Evolutionary conservation across 2,888 invertebrate genomes (phyloP).

Genomic region (Gastrophysa polygoni): DNA sequence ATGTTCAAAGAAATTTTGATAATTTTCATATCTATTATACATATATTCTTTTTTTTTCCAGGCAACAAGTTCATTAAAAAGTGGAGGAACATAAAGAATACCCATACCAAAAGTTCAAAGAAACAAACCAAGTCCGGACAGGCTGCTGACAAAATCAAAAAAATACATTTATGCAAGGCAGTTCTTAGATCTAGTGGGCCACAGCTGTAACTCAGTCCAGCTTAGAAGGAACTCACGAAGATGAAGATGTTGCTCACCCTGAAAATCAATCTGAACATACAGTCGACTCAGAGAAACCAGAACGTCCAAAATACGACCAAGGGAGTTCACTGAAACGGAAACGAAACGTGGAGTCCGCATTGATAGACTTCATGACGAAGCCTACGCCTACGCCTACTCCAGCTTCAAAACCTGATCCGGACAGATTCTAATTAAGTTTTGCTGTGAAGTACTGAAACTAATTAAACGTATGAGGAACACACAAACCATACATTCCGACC

Average conservation of each 20-base stretch:
- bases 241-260: neutral
- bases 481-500: neutral
- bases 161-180: constrained; percentile 1
- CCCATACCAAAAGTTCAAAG: neutral
- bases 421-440: too few relatives aligned
- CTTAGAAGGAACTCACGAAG: neutral
- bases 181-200: too few relatives aligned
- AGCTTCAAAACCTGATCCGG: neutral
- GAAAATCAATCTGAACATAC: neutral
- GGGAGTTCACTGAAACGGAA: constrained; percentile 1
- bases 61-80: constrained; percentile 3
- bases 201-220: too few relatives aligned
- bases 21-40: too few relatives aligned
- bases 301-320: constrained; percentile 2
- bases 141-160: neutral
- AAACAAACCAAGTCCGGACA: constrained; percentile 2
- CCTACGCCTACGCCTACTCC: neutral
- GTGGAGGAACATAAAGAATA: neutral
- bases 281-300: neutral
- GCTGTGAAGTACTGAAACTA: constrained; percentile 8
- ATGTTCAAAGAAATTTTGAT: too few relatives aligned
- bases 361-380: constrained; percentile 9
- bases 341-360: constrained; percentile 3
- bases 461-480: constrained; percentile 7
- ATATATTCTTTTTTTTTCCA: constrained; percentile 5